These are phyloP conservation scores for Eulimnadia texana DNA, from an alignment of 1,140 invertebrate species.

Conservation along the genomic window DNA sequence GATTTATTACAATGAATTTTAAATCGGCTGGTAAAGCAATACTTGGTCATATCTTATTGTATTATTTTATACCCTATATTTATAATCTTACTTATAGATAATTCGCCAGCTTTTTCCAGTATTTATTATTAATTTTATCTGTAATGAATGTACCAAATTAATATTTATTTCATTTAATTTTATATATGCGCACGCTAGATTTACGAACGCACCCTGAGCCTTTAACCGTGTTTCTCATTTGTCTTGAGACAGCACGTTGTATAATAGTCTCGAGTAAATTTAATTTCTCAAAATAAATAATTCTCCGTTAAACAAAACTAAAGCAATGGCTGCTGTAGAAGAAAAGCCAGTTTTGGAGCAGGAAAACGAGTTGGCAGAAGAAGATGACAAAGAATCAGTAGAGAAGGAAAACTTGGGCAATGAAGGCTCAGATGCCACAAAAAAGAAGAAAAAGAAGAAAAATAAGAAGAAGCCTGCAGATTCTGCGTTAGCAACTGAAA, in stretches of 20 bases:
- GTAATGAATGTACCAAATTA: too few relatives aligned
- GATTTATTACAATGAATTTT: too few relatives aligned
- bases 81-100: too few relatives aligned
- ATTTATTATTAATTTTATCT: too few relatives aligned
- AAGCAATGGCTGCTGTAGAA: background rate
- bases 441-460: constrained; percentile 25
- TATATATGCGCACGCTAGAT: background rate
- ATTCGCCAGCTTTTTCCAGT: too few relatives aligned
- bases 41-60: too few relatives aligned
- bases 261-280: too few relatives aligned
- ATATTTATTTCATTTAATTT: background rate
- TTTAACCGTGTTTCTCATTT: too few relatives aligned
- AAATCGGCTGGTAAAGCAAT: too few relatives aligned
- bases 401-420: constrained; percentile 33
- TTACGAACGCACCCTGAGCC: background rate
- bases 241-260: too few relatives aligned
- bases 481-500: constrained; percentile 1
- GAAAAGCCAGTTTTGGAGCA: background rate
- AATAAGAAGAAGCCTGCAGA: background rate
- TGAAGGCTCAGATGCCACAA: constrained; percentile 29
- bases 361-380: background rate
- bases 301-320: background rate
- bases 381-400: constrained; percentile 22
- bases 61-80: too few relatives aligned
- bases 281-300: too few relatives aligned